Percentiles rank a stretch among this genome's conserved stretches.
Conservation (phyloP, 2,888 invertebrate genomes). For the Hyposoter dolosus region DNA sequence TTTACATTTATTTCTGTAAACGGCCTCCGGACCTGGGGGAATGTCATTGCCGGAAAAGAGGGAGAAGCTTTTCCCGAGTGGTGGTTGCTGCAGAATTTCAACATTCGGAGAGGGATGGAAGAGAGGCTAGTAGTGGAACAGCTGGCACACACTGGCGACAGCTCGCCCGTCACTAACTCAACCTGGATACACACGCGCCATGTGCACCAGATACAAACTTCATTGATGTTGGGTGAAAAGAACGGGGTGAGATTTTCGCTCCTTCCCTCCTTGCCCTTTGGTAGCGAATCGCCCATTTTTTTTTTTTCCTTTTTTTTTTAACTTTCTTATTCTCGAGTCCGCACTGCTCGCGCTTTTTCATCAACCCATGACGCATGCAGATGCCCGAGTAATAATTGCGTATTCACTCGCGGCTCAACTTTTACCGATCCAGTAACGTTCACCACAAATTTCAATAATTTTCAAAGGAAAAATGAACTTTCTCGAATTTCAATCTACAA, state of each 20-base stretch:
- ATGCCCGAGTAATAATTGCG: neutral
- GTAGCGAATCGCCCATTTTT: neutral
- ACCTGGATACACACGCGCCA: conserved; percentile 83
- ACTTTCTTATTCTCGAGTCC: neutral
- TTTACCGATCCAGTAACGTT: neutral
- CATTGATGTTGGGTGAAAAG: conserved; percentile 83
- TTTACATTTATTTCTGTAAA: conserved; percentile 5
- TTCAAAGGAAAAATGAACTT: neutral
- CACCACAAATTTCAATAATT: neutral
- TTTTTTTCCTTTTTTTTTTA: neutral
- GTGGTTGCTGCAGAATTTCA: conserved; percentile 57
- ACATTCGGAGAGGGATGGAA: conserved; percentile 43
- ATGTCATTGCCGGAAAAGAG: conserved; percentile 36
- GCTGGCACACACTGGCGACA: conserved; percentile 83
- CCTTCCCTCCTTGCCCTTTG: conserved; percentile 77
- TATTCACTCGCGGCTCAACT: neutral
- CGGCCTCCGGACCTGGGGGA: neutral
- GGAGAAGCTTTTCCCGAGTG: conserved; percentile 39
- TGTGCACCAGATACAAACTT: conserved; percentile 84
- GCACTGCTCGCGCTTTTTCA: neutral
- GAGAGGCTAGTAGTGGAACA: conserved; percentile 81
- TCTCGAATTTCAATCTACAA: neutral
- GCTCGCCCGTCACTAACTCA: conserved; percentile 84
- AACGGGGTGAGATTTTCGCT: conserved; percentile 74
- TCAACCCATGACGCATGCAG: neutral